A percentile compares a stretch with the other conserved stretches of the same genome.
Conservation (phyloP, 2,797 vertebrate genomes). For the Enteromius viviparus region DNA sequence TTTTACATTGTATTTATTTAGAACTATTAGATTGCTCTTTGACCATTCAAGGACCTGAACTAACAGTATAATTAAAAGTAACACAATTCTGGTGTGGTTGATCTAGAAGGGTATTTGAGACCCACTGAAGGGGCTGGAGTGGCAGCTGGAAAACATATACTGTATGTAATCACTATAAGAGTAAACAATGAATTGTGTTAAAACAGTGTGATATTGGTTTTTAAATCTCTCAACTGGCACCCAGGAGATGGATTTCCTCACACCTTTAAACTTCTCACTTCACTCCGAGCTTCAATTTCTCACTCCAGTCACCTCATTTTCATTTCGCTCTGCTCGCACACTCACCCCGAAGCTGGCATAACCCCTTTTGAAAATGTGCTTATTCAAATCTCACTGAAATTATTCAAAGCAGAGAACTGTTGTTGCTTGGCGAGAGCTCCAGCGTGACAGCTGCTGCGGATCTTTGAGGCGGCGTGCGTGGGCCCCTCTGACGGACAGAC, state of each 20-base stretch:
- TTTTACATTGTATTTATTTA: background rate
- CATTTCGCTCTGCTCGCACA: constrained; percentile 30
- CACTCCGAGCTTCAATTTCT: constrained; percentile 45
- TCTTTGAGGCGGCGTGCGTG: constrained; percentile 54
- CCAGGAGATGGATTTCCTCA: constrained; percentile 51
- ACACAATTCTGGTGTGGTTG: background rate
- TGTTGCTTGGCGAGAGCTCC: constrained; percentile 50
- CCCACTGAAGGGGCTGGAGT: background rate
- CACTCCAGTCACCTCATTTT: constrained; percentile 43
- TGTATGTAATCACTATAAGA: background rate
- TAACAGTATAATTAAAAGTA: background rate
- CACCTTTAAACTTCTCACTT: constrained; percentile 36
- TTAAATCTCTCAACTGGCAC: constrained; percentile 20
- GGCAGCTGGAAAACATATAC: background rate
- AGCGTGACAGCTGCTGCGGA: constrained; percentile 61
- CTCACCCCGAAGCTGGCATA: constrained; percentile 43
- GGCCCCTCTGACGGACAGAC: constrained; percentile 61
- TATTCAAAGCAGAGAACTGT: constrained; percentile 59
- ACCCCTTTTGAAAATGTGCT: constrained; percentile 55
- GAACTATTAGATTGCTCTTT: background rate
- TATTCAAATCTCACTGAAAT: constrained; percentile 57
- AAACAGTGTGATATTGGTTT: constrained; percentile 1
- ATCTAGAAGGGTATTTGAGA: background rate
- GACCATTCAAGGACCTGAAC: background rate
- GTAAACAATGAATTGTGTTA: background rate